Base-by-base conservation (phyloP, 2,888 invertebrate genomes). In the Pollenia angustigena region DNA sequence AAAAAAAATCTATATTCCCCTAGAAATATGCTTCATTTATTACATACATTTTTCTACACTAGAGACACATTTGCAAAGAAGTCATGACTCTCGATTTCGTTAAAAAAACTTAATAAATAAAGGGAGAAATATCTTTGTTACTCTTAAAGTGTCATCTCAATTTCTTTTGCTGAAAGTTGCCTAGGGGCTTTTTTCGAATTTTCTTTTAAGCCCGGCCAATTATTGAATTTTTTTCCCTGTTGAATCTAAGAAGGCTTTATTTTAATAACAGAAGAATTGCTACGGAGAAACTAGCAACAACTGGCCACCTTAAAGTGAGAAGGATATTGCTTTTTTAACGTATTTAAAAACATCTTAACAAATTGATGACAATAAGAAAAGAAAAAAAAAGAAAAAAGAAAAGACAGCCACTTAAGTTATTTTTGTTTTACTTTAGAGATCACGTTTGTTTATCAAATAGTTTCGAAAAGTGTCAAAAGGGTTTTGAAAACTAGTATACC, bases 361-460 rank as follows among this genome's bases (percentile, higher is more conserved):
- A 50, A 60, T 48, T 48, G 60, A 48, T 32, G 46, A 32, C n/a
- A 40, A 69, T 4, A 40, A 40, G 3, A 40, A 16, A 40, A 69
- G 58, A 12, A 1, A 50, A 58, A 58, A 44, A 11, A n/a, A 72
- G 11, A 58, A 32, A 69, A 69, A 62, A 23, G 18, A 74, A 60
- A 44, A 50, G 6, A 58, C 32, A 18, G 66, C 12, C 80, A 81
- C 76, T 81, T 64, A 64, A 46, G 71, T 18, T 81, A 64, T 81
- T 81, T 72, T 68, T 48, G 23, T 64, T 74, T 56, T 44, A 12
- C 50, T 48, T 71, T 52, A 71, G 72, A 85, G 60, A 81, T 60
- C 71, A 72, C 58, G 66, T 81, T 81, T 72, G 78, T 78, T 76
- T 72, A 66, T 14, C 48, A 81, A 85, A 81, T 72, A 66, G 52